Evolutionary conservation across 2,888 invertebrate species (phyloP), one percentile per base, ranked within the genome.

Genomic region (Dicyrtoma fusca): DNA sequence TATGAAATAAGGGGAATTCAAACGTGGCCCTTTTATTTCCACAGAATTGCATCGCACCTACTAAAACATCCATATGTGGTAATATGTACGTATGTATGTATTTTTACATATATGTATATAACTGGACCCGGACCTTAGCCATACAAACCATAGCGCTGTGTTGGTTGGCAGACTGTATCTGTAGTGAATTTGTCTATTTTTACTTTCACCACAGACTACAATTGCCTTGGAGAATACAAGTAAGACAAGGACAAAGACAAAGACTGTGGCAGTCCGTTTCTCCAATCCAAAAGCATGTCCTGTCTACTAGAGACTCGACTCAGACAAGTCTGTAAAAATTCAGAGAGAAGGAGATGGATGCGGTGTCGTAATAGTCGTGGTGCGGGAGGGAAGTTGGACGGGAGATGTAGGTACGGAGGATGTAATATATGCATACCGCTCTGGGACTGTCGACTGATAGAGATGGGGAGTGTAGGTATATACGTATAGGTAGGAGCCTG

Each of bases 11-110:
- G 34, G 34, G 8, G 8, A 3, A 34, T 34, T 34, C 34, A 34
- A 34, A 34, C 34, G 8, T n/a, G n/a, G n/a, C 3, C 34, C 8
- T 34, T 34, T 3, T 34, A 34, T 34, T 34, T 34, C 34, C 34
- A 19, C 53, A 53, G 34, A 34, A 34, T 34, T 34, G 65, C 49
- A 65, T 25, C n/a, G 49, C n/a, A 51, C 51, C 49, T 51, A 23
- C 26, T 65, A 49, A 65, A 65, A 65, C 51, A 65, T 65, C 51
- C 49, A 65, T 51, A 65, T 49, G 64, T 25, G 59, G n/a, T n/a
- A n/a, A n/a, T n/a, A n/a, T n/a, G n/a, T n/a, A n/a, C n/a, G n/a
- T n/a, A n/a, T n/a, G n/a, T n/a, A n/a, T n/a, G n/a, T n/a, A n/a
- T n/a, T n/a, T n/a, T n/a, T n/a, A n/a, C n/a, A n/a, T n/a, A n/a